Conservation (phyloP, 2,113 vertebrate species). For the Lampris megalopsis region DNA sequence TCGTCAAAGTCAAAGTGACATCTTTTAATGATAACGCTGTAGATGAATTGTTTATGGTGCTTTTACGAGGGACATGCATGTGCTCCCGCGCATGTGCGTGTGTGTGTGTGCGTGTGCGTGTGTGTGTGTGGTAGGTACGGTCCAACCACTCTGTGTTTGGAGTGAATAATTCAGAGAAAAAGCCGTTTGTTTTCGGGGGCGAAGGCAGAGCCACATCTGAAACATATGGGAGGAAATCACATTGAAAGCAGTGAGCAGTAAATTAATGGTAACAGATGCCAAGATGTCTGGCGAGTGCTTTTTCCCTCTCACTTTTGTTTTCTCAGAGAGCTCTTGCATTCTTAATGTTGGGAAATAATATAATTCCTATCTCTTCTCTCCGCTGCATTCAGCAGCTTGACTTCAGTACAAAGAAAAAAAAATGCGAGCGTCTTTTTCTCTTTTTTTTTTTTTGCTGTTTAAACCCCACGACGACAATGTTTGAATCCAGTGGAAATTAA, state of each 20-base stretch:
- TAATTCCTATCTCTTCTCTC: slow-evolving; percentile 59
- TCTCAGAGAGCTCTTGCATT: slow-evolving; percentile 76
- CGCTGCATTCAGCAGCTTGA: slow-evolving; percentile 16
- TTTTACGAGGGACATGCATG: slow-evolving; percentile 49
- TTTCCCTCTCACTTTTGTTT: slow-evolving; percentile 66
- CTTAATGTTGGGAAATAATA: slow-evolving; percentile 82
- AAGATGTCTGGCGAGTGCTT: slow-evolving; percentile 83
- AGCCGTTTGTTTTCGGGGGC: slow-evolving; percentile 80
- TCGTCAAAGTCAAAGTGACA: slow-evolving; percentile 61
- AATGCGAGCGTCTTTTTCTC: too few species aligned
- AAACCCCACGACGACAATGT: too few species aligned
- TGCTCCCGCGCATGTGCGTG: slow-evolving; percentile 14
- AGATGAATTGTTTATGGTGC: slow-evolving; percentile 86
- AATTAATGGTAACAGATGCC: slow-evolving; percentile 86
- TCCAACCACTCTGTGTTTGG: slow-evolving; percentile 1
- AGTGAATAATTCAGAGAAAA: slow-evolving; percentile 85
- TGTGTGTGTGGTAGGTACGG: slow-evolving; percentile 1
- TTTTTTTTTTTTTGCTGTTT: too few species aligned
- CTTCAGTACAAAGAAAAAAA: slow-evolving; percentile 1
- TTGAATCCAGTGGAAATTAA: too few species aligned
- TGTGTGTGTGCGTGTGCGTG: slow-evolving; percentile 33
- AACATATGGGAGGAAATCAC: slow-evolving; percentile 84
- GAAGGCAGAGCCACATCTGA: slow-evolving; percentile 87
- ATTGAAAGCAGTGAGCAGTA: slow-evolving; percentile 87
- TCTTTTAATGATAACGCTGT: slow-evolving; percentile 82